Evolutionary conservation across 2,113 vertebrate species (phyloP).

Genomic region (Cyphomyrus discorhynchus): DNA sequence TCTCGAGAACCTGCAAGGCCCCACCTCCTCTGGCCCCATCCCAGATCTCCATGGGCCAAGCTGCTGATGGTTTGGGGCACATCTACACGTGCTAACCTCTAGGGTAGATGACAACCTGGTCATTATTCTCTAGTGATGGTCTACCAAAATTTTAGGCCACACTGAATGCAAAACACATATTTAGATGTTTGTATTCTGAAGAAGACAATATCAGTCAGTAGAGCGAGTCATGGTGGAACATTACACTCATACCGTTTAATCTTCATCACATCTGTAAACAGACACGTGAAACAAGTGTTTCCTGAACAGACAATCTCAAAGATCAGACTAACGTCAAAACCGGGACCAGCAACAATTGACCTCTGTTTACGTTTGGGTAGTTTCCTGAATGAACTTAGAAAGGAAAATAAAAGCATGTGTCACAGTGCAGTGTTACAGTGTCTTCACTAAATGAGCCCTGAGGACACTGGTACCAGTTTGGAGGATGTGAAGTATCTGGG

Average conservation of each 20-base stretch:
- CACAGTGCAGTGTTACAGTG: not conserved
- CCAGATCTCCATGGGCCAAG: not conserved
- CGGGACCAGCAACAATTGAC: not conserved
- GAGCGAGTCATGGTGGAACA: not conserved
- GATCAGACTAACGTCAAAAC: not conserved
- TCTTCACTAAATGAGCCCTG: not conserved
- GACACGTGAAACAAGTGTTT: not conserved
- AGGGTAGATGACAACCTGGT: not conserved
- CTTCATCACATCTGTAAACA: not conserved
- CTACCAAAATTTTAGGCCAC: not conserved
- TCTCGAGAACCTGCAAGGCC: not conserved
- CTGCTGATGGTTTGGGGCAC: not conserved
- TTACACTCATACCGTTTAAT: not conserved
- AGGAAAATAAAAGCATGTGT: not conserved
- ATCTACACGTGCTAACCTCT: not conserved
- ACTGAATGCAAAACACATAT: not conserved
- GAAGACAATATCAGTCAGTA: not conserved
- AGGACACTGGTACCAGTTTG: not conserved
- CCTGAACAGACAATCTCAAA: not conserved
- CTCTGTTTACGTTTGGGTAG: not conserved
- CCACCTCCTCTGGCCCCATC: not conserved
- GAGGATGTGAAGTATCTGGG: constrained; percentile 5
- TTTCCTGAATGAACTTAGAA: no score
- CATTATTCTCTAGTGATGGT: not conserved
- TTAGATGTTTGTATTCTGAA: not conserved